Evolutionary conservation across 2,797 vertebrate genomes (phyloP).

Genomic region (Thaleichthys pacificus): DNA sequence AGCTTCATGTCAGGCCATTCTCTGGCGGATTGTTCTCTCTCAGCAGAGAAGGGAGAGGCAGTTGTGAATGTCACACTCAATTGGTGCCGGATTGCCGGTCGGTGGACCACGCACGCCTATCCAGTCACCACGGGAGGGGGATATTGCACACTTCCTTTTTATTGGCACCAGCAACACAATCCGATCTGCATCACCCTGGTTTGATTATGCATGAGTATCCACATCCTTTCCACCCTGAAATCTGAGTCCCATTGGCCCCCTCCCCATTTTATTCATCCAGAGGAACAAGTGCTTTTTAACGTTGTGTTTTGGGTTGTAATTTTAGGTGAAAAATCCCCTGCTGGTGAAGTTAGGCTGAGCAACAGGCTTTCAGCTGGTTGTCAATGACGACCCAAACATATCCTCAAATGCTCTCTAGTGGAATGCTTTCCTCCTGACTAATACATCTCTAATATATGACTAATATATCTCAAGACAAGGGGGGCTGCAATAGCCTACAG

Average conservation of each 20-base stretch:
- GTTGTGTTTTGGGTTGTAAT: background rate
- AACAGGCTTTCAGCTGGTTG: conserved; percentile 83
- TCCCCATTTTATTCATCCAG: background rate
- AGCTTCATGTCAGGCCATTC: conserved; percentile 20
- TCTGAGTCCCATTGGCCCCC: background rate
- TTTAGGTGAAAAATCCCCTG: conserved; percentile 63
- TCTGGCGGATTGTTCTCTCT: conserved; percentile 24
- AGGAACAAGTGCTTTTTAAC: background rate
- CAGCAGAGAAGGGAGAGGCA: conserved; percentile 22
- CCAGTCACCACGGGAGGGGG: conserved; percentile 36
- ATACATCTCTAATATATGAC: conserved; percentile 48
- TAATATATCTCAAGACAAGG: conserved; percentile 38
- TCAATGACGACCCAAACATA: conserved; percentile 79
- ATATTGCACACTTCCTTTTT: conserved; percentile 35
- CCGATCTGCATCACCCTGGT: conserved; percentile 8
- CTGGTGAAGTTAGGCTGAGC: conserved; percentile 70
- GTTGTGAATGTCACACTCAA: conserved; percentile 42
- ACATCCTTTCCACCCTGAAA: conserved; percentile 1
- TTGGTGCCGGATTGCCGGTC: conserved; percentile 21
- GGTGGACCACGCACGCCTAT: conserved; percentile 17
- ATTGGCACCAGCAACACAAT: conserved; percentile 13
- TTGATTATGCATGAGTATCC: conserved; percentile 30
- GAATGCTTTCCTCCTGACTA: conserved; percentile 51
- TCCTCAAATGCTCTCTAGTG: conserved; percentile 72
- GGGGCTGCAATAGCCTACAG: background rate